Base-by-base conservation (phyloP, 1,140 invertebrate species). In the Neodiprion fabricii region DNA sequence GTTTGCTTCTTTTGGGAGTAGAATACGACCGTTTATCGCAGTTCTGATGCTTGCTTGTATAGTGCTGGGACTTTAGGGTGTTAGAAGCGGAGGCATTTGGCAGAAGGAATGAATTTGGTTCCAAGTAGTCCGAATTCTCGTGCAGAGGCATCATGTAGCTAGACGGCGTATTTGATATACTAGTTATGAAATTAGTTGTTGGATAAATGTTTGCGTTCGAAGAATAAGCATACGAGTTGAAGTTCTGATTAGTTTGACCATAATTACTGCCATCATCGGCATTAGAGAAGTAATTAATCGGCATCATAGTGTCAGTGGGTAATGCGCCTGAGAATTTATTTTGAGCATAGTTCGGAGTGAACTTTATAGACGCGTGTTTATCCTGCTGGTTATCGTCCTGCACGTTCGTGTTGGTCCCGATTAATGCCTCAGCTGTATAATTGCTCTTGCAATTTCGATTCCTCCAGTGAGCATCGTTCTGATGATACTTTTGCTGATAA, bases 351-450 rank as follows among this genome's bases (percentile, higher is more conserved):
- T 87, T 88, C 9, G 81, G 40, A 0, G 84, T 74, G 23, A 87
- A 88, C 14, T 88, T 88, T 8, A 80, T 81, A 2, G 83, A 79
- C 1, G 83, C 74, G 10, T 88, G 86, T 48, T 87, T 89, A 7
- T 89, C 86, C 7, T 83, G 78, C 49, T 84, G 79, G 74, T 77
- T 82, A 47, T 80, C 83, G 70, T 89, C 85, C 7, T 83, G 86
- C 72, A 86, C 82, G 77, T 76, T 87, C 48, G 71, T 83, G 71
- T 79, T 90, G 65, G 79, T 87, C 70, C 88, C 87, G 68, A 92
- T 91, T 11, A 92, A 78, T 14, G 91, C 90, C 75, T 92, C 91
- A 0, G 91, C 91, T 5, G 91, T 91, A 72, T 92, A 92, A 83
- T 89, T 92, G 69, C 89, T 91, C 28, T 89, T 89, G 49, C 87